Evolutionary conservation across 1,140 invertebrate genomes (phyloP).

Genomic region (Zaprionus nigranus): DNA sequence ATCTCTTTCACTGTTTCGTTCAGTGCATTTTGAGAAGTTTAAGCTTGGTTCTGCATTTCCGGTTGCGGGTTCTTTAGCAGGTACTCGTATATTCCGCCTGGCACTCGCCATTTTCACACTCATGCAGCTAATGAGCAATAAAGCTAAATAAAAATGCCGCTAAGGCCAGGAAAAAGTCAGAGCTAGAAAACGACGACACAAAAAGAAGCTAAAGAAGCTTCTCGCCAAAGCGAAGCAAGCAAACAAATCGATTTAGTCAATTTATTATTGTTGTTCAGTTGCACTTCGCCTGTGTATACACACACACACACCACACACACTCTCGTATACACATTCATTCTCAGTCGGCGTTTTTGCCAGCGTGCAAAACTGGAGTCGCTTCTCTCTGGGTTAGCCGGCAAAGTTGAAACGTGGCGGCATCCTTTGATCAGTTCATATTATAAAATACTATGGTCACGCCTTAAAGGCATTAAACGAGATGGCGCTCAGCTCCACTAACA

Average conservation of each 20-base stretch:
- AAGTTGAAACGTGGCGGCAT: slow-evolving; percentile 82
- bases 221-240: slow-evolving; percentile 45
- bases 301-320: slow-evolving; percentile 3
- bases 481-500: slow-evolving; percentile 78
- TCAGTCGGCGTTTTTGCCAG: slow-evolving; percentile 53
- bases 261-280: slow-evolving; percentile 77
- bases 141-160: slow-evolving; percentile 80
- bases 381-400: slow-evolving; percentile 66
- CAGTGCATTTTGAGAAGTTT: slow-evolving; percentile 22
- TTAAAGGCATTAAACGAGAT: slow-evolving; percentile 85
- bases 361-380: slow-evolving; percentile 75
- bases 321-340: background rate
- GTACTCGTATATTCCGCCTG: slow-evolving; percentile 15
- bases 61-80: slow-evolving; percentile 34
- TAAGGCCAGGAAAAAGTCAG: slow-evolving; percentile 22
- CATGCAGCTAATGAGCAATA: slow-evolving; percentile 80
- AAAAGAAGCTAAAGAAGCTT: slow-evolving; percentile 49
- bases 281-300: slow-evolving; percentile 29
- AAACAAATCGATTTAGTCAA: slow-evolving; percentile 82
- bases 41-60: slow-evolving; percentile 58
- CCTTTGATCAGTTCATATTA: slow-evolving; percentile 84
- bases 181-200: slow-evolving; percentile 10
- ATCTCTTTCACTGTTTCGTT: background rate
- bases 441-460: slow-evolving; percentile 85
- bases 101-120: slow-evolving; percentile 79